phyloP scores from a whole-genome alignment of 2,888 invertebrate genomes.

The Piscicola geometra region DNA sequence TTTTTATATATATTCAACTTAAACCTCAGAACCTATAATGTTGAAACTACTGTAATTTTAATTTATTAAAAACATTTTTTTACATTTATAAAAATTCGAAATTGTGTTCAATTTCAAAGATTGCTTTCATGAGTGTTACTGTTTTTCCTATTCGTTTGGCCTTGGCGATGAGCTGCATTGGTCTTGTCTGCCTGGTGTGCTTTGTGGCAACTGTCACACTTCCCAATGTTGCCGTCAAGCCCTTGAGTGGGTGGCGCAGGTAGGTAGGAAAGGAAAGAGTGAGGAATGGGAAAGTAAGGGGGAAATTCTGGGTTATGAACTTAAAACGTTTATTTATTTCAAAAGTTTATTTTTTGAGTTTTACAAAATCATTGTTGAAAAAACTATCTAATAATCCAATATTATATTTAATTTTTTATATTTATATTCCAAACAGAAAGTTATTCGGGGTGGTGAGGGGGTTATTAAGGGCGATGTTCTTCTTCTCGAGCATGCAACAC shows the following conservation, averaged over 20 bases:
- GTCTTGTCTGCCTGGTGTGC: conserved; percentile 78
- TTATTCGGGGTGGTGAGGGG: conserved; percentile 47
- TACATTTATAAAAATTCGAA: no score
- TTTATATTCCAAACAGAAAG: no score
- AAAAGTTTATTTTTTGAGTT: background rate
- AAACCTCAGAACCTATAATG: no score
- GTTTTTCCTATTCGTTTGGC: conserved; percentile 73
- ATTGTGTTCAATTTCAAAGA: no score
- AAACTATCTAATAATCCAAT: background rate
- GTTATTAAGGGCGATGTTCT: conserved; percentile 62
- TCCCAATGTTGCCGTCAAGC: conserved; percentile 71
- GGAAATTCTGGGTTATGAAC: no score
- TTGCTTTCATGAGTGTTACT: conserved; percentile 76
- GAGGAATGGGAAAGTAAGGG: background rate
- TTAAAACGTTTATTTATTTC: background rate
- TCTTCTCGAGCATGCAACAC: conserved; percentile 75
- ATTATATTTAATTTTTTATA: conserved; percentile 38
- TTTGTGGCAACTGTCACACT: conserved; percentile 76
- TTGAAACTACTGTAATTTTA: no score
- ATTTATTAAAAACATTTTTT: no score
- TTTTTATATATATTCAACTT: no score
- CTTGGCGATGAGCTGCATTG: conserved; percentile 70
- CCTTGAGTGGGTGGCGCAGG: conserved; percentile 87
- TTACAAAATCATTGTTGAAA: background rate
- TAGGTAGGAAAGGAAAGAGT: conserved; percentile 53